Evolutionary conservation across 2,888 invertebrate genomes (phyloP).

Genomic region (Acleris holmiana): DNA sequence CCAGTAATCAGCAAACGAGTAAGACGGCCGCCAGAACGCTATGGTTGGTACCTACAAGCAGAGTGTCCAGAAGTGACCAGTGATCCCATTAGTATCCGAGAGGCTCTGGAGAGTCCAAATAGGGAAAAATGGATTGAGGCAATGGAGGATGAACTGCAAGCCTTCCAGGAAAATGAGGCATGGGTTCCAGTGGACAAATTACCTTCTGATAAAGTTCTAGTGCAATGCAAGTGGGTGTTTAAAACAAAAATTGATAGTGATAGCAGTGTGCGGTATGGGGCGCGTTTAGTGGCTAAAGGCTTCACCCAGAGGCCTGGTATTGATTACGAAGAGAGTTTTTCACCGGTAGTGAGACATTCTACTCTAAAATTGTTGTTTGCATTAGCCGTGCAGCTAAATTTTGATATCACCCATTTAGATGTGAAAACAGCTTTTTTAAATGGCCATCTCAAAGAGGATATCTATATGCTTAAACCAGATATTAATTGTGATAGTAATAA

Average conservation of each 20-base stretch:
- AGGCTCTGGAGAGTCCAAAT: constrained; percentile 38
- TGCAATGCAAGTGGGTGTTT: constrained; percentile 19
- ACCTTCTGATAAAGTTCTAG: neutral
- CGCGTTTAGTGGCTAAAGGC: constrained; percentile 29
- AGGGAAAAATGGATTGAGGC: constrained; percentile 39
- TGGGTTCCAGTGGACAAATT: constrained; percentile 6
- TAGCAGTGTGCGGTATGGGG: constrained; percentile 34
- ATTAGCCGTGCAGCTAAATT: too few species aligned
- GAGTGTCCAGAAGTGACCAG: too few species aligned
- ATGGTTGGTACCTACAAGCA: neutral
- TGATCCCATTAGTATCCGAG: constrained; percentile 16
- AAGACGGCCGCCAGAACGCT: neutral
- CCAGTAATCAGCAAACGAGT: neutral
- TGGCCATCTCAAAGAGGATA: too few species aligned
- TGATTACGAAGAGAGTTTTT: constrained; percentile 35
- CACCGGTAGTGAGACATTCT: constrained; percentile 32
- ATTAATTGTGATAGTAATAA: too few species aligned
- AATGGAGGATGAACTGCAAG: constrained; percentile 37
- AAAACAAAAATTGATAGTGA: constrained; percentile 28
- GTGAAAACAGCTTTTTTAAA: too few species aligned
- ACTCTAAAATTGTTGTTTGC: too few species aligned
- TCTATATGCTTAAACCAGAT: too few species aligned
- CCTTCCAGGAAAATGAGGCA: constrained; percentile 6
- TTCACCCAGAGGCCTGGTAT: constrained; percentile 40
- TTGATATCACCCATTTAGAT: too few species aligned